Evolutionary conservation across 30 jellyfish, hydroid and myxozoan genomes (phyloP).

Genomic region (Hydractinia echinata): DNA sequence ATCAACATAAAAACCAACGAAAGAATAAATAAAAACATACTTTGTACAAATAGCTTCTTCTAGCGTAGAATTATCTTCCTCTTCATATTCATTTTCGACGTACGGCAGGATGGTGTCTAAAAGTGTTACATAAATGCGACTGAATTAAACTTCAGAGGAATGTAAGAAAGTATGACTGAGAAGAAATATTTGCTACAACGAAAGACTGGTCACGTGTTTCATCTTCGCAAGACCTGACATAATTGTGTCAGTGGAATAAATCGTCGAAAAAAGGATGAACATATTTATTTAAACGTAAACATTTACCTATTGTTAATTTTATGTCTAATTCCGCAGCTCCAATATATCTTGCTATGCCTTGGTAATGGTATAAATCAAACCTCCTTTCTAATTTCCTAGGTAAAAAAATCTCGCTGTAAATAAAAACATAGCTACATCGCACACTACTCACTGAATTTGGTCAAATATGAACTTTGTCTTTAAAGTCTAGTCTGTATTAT

Average conservation of each 20-base stretch:
- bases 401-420: neutral
- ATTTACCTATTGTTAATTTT: slow-evolving; percentile 53
- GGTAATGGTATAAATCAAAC: slow-evolving; percentile 52
- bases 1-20: no score
- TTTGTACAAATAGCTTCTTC: slow-evolving; percentile 66
- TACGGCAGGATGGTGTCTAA: no score
- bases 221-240: no score
- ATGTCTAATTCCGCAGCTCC: slow-evolving; percentile 31
- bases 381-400: slow-evolving; percentile 64
- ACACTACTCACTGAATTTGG: no score
- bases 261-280: slow-evolving; percentile 35
- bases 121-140: no score
- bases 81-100: slow-evolving; percentile 35
- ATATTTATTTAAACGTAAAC: neutral
- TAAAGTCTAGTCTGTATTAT: no score
- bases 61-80: slow-evolving; percentile 43
- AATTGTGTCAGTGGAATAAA: no score
- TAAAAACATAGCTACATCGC: neutral
- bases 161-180: no score
- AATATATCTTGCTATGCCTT: slow-evolving; percentile 44
- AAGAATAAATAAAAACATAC: slow-evolving; percentile 27
- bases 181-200: no score
- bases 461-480: no score
- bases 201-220: no score
- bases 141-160: no score